Evolutionary conservation across 2,888 invertebrate species (phyloP).

Genomic region (Lymantria dispar): DNA sequence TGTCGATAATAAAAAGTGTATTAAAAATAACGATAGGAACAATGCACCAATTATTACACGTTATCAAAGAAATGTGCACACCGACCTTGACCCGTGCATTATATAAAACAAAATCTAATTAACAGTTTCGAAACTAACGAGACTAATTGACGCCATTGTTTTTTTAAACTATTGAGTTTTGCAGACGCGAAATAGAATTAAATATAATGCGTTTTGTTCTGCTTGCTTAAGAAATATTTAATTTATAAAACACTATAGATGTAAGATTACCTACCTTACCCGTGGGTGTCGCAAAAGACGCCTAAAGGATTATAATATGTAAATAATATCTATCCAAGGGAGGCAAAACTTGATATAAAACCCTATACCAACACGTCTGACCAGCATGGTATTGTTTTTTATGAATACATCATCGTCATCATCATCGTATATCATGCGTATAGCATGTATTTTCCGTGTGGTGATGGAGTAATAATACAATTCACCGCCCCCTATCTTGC

Average conservation of each 20-base stretch:
- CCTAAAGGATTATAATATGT: too few species aligned
- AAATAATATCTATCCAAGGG: too few species aligned
- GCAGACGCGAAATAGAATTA: slow-evolving; percentile 25
- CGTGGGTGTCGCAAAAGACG: too few species aligned
- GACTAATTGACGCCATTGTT: slow-evolving; percentile 45
- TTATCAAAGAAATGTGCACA: slow-evolving; percentile 12
- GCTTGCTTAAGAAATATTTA: background rate
- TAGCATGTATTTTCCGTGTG: background rate
- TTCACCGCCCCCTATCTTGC: background rate
- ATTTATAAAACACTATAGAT: too few species aligned
- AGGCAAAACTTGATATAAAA: too few species aligned
- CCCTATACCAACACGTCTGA: too few species aligned
- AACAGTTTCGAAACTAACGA: slow-evolving; percentile 39
- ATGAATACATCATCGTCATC: too few species aligned
- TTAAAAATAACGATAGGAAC: background rate
- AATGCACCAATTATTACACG: slow-evolving; percentile 3
- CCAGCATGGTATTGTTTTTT: too few species aligned
- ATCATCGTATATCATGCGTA: too few species aligned
- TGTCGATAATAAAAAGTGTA: too few species aligned
- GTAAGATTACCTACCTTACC: too few species aligned
- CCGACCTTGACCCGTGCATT: slow-evolving; percentile 28
- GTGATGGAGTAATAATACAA: background rate
- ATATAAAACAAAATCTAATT: slow-evolving; percentile 31
- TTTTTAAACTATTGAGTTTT: slow-evolving; percentile 35
- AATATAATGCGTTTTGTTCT: slow-evolving; percentile 16